These are phyloP conservation scores for Cephalopachus bancanus DNA, from an alignment of 2,797 vertebrate species.

Conservation along the genomic window DNA sequence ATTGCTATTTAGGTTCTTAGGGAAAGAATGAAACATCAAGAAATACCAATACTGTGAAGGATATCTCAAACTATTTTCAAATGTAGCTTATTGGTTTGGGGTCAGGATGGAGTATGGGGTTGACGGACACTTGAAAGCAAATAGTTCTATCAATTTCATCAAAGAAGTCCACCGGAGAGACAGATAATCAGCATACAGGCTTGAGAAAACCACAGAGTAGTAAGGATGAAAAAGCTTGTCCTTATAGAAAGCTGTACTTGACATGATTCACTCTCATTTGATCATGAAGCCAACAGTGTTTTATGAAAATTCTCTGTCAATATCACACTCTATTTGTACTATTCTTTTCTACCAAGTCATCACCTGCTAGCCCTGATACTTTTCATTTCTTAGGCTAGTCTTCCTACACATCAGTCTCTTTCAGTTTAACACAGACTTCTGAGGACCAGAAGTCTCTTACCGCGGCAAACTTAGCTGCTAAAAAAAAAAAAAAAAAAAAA, in stretches of 20 bases:
- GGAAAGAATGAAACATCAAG: not conserved
- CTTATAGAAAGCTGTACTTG: conserved; percentile 75
- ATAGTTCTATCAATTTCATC: conserved; percentile 32
- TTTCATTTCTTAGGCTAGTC: not conserved
- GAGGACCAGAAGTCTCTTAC: not conserved
- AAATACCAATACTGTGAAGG: not conserved
- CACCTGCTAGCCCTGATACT: not conserved
- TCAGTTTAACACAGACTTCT: not conserved
- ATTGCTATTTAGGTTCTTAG: not conserved
- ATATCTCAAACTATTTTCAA: not conserved
- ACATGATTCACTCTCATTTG: conserved; percentile 73
- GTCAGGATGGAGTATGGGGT: not conserved
- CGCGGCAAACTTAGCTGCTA: not conserved
- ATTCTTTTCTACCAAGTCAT: not conserved
- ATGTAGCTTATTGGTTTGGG: not conserved
- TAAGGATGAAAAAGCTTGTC: conserved; percentile 69
- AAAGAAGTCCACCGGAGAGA: conserved; percentile 20
- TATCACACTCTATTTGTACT: not conserved
- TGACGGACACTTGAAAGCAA: conserved; percentile 53
- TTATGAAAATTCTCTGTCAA: conserved; percentile 69
- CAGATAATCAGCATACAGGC: not conserved
- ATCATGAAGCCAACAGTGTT: conserved; percentile 74
- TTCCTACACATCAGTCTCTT: not conserved
- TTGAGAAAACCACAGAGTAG: conserved; percentile 61
- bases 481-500: not conserved